phyloP scores from a whole-genome alignment of 2,888 invertebrate genomes.

The Rhorus exstirpatorius region DNA sequence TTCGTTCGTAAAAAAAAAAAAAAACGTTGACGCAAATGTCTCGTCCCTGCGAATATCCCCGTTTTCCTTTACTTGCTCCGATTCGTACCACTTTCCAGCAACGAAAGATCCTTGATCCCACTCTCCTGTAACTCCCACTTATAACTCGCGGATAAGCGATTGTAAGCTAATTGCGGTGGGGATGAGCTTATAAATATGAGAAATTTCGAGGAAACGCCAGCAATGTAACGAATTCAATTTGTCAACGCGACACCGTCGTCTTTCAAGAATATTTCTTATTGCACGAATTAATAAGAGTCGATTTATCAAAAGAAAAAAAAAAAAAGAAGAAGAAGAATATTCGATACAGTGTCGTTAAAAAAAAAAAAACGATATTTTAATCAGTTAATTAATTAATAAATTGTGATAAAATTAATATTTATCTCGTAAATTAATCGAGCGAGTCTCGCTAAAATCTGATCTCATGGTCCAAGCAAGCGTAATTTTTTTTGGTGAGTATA shows the following conservation, averaged over 20 bases:
- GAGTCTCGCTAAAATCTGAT: conserved; percentile 4
- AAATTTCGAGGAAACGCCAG: conserved; percentile 72
- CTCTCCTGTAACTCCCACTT: neutral
- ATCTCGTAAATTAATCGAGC: conserved; percentile 20
- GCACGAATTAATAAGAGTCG: conserved; percentile 35
- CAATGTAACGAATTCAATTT: conserved; percentile 76
- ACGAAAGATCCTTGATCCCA: conserved; percentile 41
- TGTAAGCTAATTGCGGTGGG: conserved; percentile 69
- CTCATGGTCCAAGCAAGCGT: conserved; percentile 28
- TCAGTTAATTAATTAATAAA: conserved; percentile 64
- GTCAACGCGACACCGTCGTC: conserved; percentile 62
- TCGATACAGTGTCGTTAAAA: conserved; percentile 72
- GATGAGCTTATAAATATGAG: conserved; percentile 78
- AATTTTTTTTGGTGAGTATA: conserved; percentile 52
- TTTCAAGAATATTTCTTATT: conserved; percentile 44
- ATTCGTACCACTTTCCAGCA: conserved; percentile 51
- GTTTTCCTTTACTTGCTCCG: conserved; percentile 28
- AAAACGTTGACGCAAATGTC: neutral
- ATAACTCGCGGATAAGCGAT: conserved; percentile 12
- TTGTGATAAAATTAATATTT: conserved; percentile 16
- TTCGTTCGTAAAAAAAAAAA: neutral
- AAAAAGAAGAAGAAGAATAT: neutral
- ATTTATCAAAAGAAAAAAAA: conserved; percentile 35
- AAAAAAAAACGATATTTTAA: conserved; percentile 56
- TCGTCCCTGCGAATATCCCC: conserved; percentile 22